Percentiles rank a stretch among this genome's conserved stretches.
Conservation (phyloP, 2,113 vertebrate genomes). For the Macroglossus sobrinus region DNA sequence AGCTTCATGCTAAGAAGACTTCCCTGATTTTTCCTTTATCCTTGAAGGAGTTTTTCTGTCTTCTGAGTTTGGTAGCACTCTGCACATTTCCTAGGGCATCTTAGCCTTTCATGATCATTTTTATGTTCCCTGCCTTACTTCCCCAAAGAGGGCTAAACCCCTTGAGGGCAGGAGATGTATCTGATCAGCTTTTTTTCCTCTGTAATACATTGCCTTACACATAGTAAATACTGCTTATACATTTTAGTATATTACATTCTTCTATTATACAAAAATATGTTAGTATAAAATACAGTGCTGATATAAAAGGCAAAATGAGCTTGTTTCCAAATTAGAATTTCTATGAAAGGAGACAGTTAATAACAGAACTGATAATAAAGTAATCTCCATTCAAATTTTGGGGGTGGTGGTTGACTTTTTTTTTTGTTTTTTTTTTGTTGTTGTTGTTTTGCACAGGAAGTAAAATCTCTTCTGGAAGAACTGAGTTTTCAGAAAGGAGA, state of each 20-base stretch:
- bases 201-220: neutral
- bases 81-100: neutral
- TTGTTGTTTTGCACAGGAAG: slow-evolving; percentile 79
- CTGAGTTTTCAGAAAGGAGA: slow-evolving; percentile 85
- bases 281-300: neutral
- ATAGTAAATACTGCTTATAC: neutral
- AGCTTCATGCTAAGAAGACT: neutral
- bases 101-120: neutral
- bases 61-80: neutral
- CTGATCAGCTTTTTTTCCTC: neutral
- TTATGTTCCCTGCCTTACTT: neutral
- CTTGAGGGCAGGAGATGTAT: neutral
- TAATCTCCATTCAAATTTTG: slow-evolving; percentile 38
- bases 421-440: neutral
- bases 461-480: slow-evolving; percentile 82
- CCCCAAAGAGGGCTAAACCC: neutral
- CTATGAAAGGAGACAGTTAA: slow-evolving; percentile 4
- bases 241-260: neutral
- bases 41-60: neutral
- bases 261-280: neutral
- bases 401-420: neutral
- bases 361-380: slow-evolving; percentile 33
- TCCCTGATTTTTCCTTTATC: neutral
- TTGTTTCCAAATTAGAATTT: slow-evolving; percentile 30
- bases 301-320: neutral